A percentile compares a stretch with the other conserved stretches of the same genome.
These are phyloP conservation scores for Pao palembangensis DNA, from an alignment of 2,113 vertebrate genomes.

Conservation along the genomic window DNA sequence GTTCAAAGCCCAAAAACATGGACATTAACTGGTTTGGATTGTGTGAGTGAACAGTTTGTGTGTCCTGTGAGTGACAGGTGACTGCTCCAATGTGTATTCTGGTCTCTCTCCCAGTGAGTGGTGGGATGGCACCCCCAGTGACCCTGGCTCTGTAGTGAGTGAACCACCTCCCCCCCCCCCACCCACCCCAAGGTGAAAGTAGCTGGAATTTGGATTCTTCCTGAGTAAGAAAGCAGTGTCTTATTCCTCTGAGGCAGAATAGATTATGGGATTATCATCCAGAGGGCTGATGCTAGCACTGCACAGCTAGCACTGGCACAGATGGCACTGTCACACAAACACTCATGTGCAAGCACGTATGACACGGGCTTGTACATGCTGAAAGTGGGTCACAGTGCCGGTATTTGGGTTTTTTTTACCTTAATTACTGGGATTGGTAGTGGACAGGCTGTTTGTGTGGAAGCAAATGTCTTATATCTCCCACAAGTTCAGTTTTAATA, in stretches of 20 bases:
- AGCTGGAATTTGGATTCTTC: constrained; percentile 28
- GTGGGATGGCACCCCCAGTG: neutral
- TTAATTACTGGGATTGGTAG: constrained; percentile 49
- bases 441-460: constrained; percentile 31
- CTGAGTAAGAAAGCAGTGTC: constrained; percentile 24
- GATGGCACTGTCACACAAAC: constrained; percentile 57
- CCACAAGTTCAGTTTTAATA: neutral
- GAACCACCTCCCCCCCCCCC: neutral
- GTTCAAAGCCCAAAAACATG: too few species aligned
- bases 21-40: neutral
- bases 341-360: constrained; percentile 4
- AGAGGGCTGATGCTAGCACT: constrained; percentile 60
- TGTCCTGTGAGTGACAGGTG: neutral
- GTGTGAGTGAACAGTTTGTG: neutral
- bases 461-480: constrained; percentile 19
- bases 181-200: neutral
- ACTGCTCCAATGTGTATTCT: neutral
- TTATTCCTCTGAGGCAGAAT: constrained; percentile 56
- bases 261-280: constrained; percentile 70
- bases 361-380: constrained; percentile 7
- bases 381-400: constrained; percentile 58
- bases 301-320: constrained; percentile 49
- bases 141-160: too few species aligned
- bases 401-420: constrained; percentile 27
- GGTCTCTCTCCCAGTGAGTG: neutral